Evolutionary conservation across 2,113 vertebrate species (phyloP).

Genomic region (Setophaga petechia): DNA sequence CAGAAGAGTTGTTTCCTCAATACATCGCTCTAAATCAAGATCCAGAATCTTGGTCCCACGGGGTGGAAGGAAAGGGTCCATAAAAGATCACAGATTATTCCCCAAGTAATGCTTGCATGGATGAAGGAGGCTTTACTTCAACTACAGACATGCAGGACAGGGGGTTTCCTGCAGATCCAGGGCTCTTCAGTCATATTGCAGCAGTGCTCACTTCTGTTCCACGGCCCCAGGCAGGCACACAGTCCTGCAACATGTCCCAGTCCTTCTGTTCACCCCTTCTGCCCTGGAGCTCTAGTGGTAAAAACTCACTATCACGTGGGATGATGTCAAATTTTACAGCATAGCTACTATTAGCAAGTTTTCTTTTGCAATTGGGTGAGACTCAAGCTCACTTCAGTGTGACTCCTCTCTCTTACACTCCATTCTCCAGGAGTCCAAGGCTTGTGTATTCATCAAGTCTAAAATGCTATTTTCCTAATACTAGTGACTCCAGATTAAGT

Average conservation of each 20-base stretch:
- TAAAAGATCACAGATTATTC: background rate
- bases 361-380: background rate
- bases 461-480: background rate
- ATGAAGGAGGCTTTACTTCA: background rate
- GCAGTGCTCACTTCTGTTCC: background rate
- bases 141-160: background rate
- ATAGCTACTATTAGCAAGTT: background rate
- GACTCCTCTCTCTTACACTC: background rate
- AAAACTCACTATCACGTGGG: background rate
- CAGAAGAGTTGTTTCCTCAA: background rate
- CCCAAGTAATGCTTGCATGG: background rate
- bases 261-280: background rate
- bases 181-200: background rate
- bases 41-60: background rate
- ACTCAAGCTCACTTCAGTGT: background rate
- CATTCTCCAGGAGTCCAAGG: background rate
- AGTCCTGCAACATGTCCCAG: background rate
- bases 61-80: background rate
- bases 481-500: background rate
- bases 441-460: background rate
- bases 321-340: background rate
- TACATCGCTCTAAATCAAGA: background rate
- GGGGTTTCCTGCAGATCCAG: background rate
- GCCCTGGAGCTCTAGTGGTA: background rate
- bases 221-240: background rate